phyloP scores from a whole-genome alignment of 1,140 invertebrate species.

The Notospermus geniculatus region DNA sequence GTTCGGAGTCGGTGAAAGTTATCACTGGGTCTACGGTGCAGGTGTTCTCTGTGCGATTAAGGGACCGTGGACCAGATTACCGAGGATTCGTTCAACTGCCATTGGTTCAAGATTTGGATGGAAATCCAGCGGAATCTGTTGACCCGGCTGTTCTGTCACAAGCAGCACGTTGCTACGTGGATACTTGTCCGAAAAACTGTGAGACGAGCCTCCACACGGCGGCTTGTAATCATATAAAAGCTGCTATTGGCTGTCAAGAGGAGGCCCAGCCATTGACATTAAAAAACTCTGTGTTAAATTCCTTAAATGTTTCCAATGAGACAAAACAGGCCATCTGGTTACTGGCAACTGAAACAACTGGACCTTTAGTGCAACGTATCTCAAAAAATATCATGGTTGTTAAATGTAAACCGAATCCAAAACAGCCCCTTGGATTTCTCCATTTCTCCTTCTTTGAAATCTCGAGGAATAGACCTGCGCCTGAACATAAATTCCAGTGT shows the following conservation, averaged over 20 bases:
- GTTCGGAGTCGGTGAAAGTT: conserved; percentile 69
- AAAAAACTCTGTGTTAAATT: conserved; percentile 67
- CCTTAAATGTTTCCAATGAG: conserved; percentile 64
- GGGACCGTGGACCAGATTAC: conserved; percentile 70
- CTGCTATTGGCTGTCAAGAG: conserved; percentile 66
- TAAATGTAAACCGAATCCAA: conserved; percentile 68
- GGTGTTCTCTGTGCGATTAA: conserved; percentile 69
- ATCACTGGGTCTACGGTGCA: conserved; percentile 64
- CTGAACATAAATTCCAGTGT: conserved; percentile 66
- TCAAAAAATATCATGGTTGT: conserved; percentile 77
- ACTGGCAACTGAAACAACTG: conserved; percentile 65
- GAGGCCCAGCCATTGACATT: conserved; percentile 66
- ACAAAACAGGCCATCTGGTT: conserved; percentile 69
- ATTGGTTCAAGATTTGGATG: conserved; percentile 54
- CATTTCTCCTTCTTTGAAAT: conserved; percentile 68
- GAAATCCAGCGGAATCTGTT: conserved; percentile 57
- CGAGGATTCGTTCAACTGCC: conserved; percentile 75
- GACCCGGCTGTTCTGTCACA: conserved; percentile 54
- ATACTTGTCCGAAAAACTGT: conserved; percentile 58
- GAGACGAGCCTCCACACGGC: conserved; percentile 29
- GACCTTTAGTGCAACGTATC: conserved; percentile 72
- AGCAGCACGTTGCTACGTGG: conserved; percentile 68
- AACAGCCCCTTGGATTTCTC: conserved; percentile 72
- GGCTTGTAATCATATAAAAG: conserved; percentile 69
- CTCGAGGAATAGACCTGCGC: conserved; percentile 57